A percentile compares a stretch with the other conserved stretches of the same genome.
These are phyloP conservation scores for Leptobrachium leishanense DNA, from an alignment of 2,113 vertebrate species.

Conservation along the genomic window DNA sequence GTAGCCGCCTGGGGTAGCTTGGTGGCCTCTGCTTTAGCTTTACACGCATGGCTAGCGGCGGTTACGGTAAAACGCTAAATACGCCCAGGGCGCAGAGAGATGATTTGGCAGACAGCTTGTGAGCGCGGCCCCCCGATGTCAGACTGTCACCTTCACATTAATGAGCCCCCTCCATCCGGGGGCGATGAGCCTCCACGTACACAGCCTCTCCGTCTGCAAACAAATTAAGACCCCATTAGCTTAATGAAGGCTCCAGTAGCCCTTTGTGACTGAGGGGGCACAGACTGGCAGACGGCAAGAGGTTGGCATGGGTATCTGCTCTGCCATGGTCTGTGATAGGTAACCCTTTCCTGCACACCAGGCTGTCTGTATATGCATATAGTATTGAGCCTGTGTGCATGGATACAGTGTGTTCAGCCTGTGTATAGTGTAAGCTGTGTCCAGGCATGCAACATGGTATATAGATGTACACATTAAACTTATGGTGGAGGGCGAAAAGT, in stretches of 20 bases:
- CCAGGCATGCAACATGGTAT: too few species aligned
- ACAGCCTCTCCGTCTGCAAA: conserved; percentile 60
- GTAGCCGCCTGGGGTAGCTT: not conserved
- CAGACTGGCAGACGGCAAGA: conserved; percentile 7
- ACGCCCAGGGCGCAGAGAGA: not conserved
- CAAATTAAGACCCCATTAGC: conserved; percentile 63
- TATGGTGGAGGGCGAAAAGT: too few species aligned
- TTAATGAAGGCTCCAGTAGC: conserved; percentile 56
- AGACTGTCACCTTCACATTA: conserved; percentile 51
- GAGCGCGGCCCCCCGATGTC: not conserved
- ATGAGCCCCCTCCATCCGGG: conserved; percentile 52
- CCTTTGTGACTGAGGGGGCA: not conserved
- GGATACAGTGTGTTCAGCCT: too few species aligned
- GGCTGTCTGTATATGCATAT: not conserved
- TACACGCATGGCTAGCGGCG: conserved; percentile 4
- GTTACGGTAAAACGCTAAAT: not conserved
- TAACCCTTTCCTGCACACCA: not conserved
- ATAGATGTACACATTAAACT: too few species aligned
- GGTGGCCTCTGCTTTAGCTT: not conserved
- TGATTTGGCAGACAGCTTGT: not conserved
- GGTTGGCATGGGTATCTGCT: not conserved
- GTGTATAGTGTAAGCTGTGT: too few species aligned
- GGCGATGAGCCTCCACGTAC: conserved; percentile 53
- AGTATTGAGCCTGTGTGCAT: too few species aligned
- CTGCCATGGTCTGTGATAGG: not conserved